phyloP scores from a whole-genome alignment of 1,140 invertebrate genomes.

The Tachypleus tridentatus region DNA sequence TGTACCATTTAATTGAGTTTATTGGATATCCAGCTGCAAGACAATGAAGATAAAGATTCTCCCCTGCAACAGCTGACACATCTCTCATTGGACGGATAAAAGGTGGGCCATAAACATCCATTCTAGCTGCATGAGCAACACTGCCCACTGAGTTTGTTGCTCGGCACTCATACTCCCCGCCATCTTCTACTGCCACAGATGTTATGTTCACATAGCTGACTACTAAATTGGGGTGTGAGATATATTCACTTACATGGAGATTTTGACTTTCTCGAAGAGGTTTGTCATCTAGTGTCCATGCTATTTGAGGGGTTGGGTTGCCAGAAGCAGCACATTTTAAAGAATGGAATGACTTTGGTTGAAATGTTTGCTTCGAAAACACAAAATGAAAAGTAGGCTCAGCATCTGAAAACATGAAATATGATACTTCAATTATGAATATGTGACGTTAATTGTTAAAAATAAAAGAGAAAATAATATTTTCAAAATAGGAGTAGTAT shows the following conservation, averaged over 20 bases:
- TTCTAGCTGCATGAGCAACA: constrained; percentile 56
- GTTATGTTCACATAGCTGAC: constrained; percentile 53
- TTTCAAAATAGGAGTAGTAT: too few species aligned
- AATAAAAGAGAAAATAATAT: too few species aligned
- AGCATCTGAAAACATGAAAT: constrained; percentile 53
- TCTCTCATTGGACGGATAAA: constrained; percentile 35
- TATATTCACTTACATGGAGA: constrained; percentile 21
- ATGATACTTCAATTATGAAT: constrained; percentile 13
- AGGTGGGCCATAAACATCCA: constrained; percentile 58
- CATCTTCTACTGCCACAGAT: constrained; percentile 65
- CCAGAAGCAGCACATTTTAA: constrained; percentile 65
- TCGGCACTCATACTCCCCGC: constrained; percentile 68
- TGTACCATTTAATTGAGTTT: constrained; percentile 34
- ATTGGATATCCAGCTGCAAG: constrained; percentile 28
- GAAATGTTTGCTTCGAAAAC: constrained; percentile 58
- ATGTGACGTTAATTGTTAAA: too few species aligned
- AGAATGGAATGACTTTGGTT: constrained; percentile 73
- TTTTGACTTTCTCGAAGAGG: constrained; percentile 39
- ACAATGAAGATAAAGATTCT: constrained; percentile 30
- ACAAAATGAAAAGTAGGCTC: constrained; percentile 66
- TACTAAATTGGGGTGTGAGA: constrained; percentile 22
- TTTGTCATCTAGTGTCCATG: constrained; percentile 68
- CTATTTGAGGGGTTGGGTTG: constrained; percentile 60
- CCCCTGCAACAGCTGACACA: constrained; percentile 35
- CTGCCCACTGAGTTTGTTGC: constrained; percentile 65